These are phyloP conservation scores for Naso thynnoides DNA, from an alignment of 2,797 vertebrate genomes.

Conservation along the genomic window DNA sequence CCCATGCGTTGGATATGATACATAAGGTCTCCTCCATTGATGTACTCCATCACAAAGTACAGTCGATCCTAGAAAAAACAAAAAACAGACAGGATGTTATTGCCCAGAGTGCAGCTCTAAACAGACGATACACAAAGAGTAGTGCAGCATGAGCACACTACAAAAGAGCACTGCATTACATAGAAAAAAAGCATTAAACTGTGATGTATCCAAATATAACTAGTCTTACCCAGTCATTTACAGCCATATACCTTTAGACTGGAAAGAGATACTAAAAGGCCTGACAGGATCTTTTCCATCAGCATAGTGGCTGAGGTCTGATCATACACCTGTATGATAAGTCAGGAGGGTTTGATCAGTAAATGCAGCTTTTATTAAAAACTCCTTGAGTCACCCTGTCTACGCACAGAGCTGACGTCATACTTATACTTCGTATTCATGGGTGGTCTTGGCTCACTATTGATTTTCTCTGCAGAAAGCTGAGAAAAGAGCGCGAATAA, in stretches of 20 bases:
- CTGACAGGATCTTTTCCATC: not conserved
- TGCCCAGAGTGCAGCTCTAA: constrained; percentile 3
- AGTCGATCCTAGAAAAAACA: constrained; percentile 89
- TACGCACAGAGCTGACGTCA: constrained; percentile 47
- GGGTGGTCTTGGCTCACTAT: constrained; percentile 35
- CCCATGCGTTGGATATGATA: constrained; percentile 90
- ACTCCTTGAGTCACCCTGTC: constrained; percentile 48
- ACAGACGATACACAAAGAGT: constrained; percentile 7
- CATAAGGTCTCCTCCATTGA: constrained; percentile 98
- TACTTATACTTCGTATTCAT: constrained; percentile 53
- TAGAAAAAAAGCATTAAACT: not conserved
- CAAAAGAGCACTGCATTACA: constrained; percentile 2
- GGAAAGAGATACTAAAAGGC: not conserved
- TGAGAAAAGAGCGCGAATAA: constrained; percentile 18
- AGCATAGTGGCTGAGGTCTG: not conserved
- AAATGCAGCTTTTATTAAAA: constrained; percentile 46
- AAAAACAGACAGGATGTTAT: constrained; percentile 1
- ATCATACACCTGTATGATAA: constrained; percentile 16
- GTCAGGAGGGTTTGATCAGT: constrained; percentile 25
- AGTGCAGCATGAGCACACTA: not conserved
- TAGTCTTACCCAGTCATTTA: not conserved
- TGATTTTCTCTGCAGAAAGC: constrained; percentile 52
- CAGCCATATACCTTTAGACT: not conserved
- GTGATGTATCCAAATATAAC: not conserved
- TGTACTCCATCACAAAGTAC: constrained; percentile 99